Conservation (phyloP, 2,888 invertebrate genomes). For the Philereme transversata region DNA sequence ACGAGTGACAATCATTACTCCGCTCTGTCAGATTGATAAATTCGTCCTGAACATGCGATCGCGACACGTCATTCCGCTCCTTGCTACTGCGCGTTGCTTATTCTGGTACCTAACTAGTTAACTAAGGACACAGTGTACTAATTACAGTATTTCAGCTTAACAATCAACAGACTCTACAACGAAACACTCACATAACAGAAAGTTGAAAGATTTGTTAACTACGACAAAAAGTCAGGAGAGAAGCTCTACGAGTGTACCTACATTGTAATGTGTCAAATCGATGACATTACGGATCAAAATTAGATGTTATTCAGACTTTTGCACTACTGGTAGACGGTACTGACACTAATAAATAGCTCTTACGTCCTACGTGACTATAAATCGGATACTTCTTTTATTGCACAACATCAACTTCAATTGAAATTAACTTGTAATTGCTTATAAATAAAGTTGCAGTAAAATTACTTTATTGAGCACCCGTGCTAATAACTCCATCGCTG, state of each 20-base stretch:
- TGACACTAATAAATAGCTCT: constrained; percentile 65
- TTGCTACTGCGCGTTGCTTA: constrained; percentile 24
- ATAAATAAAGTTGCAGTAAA: constrained; percentile 51
- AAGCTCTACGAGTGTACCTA: too few species aligned
- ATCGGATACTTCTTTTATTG: constrained; percentile 70
- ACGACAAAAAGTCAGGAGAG: too few species aligned
- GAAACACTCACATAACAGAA: background rate
- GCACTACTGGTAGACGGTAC: background rate
- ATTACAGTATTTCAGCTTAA: constrained; percentile 8
- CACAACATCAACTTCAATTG: constrained; percentile 58
- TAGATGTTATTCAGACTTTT: background rate
- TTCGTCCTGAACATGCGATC: constrained; percentile 79
- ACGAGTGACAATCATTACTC: constrained; percentile 69
- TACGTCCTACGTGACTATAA: constrained; percentile 67
- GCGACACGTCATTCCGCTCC: constrained; percentile 72
- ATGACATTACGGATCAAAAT: too few species aligned
- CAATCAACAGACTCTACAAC: background rate
- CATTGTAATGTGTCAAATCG: too few species aligned
- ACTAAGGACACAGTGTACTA: background rate
- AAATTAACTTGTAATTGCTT: constrained; percentile 71
- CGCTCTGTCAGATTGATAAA: constrained; percentile 73
- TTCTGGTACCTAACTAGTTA: constrained; percentile 2
- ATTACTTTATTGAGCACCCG: constrained; percentile 35
- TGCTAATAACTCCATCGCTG: constrained; percentile 38
- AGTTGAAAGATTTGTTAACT: background rate